phyloP scores from a whole-genome alignment of 2,888 invertebrate species.

The Drosophila mimica region DNA sequence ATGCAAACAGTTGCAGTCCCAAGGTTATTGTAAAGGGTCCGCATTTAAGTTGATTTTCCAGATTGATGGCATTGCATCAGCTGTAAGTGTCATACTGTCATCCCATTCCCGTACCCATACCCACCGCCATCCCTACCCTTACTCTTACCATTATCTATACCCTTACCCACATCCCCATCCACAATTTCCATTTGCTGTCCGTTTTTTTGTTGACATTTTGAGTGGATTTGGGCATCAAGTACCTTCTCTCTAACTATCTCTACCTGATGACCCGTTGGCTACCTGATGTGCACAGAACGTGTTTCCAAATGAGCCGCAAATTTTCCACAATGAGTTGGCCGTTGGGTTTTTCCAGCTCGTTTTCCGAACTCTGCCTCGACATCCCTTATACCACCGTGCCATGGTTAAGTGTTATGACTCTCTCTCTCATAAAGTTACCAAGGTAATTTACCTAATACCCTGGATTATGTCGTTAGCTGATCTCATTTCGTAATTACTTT shows the following conservation, averaged over 20 bases:
- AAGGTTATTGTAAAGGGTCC: slow-evolving; percentile 17
- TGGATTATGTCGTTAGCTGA: slow-evolving; percentile 23
- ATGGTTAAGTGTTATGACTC: slow-evolving; percentile 43
- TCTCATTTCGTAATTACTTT: slow-evolving; percentile 10
- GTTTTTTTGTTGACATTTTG: slow-evolving; percentile 19
- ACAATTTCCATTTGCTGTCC: slow-evolving; percentile 9
- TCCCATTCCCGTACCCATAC: slow-evolving; percentile 7
- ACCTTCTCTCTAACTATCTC: slow-evolving; percentile 9
- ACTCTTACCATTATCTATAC: not conserved
- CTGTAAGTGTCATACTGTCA: slow-evolving; percentile 53
- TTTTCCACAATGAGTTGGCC: slow-evolving; percentile 73
- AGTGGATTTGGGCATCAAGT: slow-evolving; percentile 58
- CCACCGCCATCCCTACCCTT: not conserved
- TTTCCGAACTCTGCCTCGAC: not conserved
- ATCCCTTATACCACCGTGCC: slow-evolving; percentile 9
- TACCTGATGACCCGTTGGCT: slow-evolving; percentile 42
- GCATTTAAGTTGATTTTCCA: slow-evolving; percentile 67
- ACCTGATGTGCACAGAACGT: slow-evolving; percentile 35
- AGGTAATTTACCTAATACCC: slow-evolving; percentile 39
- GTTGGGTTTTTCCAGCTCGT: slow-evolving; percentile 60
- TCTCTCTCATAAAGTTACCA: slow-evolving; percentile 35
- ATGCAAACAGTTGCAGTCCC: slow-evolving; percentile 40
- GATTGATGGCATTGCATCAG: slow-evolving; percentile 76
- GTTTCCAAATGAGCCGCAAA: slow-evolving; percentile 69
- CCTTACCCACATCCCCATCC: not conserved